Base-by-base conservation (phyloP, 2,797 vertebrate genomes). In the Girardinus metallicus region DNA sequence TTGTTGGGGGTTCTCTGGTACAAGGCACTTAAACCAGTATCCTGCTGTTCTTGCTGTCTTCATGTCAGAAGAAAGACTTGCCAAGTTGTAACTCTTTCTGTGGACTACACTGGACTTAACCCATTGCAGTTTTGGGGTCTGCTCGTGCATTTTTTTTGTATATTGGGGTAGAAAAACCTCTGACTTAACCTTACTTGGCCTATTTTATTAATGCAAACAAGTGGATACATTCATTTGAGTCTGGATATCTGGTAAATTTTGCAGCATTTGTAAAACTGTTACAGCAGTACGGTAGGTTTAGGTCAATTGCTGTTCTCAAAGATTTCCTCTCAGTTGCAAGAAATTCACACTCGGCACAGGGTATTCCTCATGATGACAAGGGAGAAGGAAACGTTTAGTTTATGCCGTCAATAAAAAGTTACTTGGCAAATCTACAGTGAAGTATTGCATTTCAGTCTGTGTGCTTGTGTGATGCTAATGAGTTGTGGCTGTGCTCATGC, bases 331-430 rank as follows among this genome's bases (percentile, higher is more conserved):
- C 91, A 75, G 87, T 80, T 84, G 79, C 34, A 91, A 60, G 85
- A 83, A 84, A 95, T 94, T 92, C 87, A 94, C 94, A 90, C 82
- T 86, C 86, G 64, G 83, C 85, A 84, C 90, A 91, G 92, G 88
- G 92, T 95, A 91, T 93, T 89, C 86, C 82, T 91, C 92, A 94
- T 94, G 89, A 94, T 92, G 94, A 94, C 89, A 90, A 91, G 93
- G 92, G 92, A 87, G 87, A 74, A 80, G 85, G 90, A 26, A 53
- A 86, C 75, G 79, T 85, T 86, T 74, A 74, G 81, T 94, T 82
- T 55, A 91, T 92, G 83, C 77, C 77, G 89, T 92, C 92, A 88
- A 91, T 93, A 84, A 85, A 88, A 92, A 92, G 82, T 77, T 90
- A 88, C 89, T 91, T 81, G 74, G 85, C 80, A 84, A 84, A 91